Conservation (phyloP, 1,140 invertebrate genomes). For the Laupala kohalensis region DNA sequence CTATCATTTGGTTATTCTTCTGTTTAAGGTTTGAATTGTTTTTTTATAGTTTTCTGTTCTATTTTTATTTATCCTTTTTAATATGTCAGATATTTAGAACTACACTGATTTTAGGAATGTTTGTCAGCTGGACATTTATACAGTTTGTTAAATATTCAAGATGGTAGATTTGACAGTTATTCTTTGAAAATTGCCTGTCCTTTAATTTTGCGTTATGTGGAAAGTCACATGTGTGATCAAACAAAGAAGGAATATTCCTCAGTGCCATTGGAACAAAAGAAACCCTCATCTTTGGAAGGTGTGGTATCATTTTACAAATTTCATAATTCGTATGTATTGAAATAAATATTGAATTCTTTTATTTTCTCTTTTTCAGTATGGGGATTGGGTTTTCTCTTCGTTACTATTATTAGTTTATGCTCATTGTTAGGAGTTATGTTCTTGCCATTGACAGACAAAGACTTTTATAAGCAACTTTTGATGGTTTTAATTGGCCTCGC, state of each 20-base stretch:
- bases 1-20: too few species aligned
- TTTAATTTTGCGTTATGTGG: conserved; percentile 8
- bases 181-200: conserved; percentile 10
- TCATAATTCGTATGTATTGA: neutral
- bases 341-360: neutral
- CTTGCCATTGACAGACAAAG: conserved; percentile 44
- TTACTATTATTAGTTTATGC: conserved; percentile 46
- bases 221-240: neutral
- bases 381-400: conserved; percentile 44
- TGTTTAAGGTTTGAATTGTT: too few species aligned
- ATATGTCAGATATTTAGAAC: too few species aligned
- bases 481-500: conserved; percentile 47
- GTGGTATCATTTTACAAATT: neutral
- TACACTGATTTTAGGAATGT: conserved; percentile 8
- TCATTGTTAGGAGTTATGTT: conserved; percentile 45
- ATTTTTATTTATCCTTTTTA: too few species aligned
- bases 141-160: neutral
- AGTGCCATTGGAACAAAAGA: neutral
- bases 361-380: conserved; percentile 34
- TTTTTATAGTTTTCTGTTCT: too few species aligned
- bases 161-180: conserved; percentile 1
- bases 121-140: conserved; percentile 7
- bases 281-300: conserved; percentile 12
- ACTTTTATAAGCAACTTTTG: conserved; percentile 42
- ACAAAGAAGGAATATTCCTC: neutral